phyloP scores from a whole-genome alignment of 2,113 vertebrate species.

The Bothrops jararaca region DNA sequence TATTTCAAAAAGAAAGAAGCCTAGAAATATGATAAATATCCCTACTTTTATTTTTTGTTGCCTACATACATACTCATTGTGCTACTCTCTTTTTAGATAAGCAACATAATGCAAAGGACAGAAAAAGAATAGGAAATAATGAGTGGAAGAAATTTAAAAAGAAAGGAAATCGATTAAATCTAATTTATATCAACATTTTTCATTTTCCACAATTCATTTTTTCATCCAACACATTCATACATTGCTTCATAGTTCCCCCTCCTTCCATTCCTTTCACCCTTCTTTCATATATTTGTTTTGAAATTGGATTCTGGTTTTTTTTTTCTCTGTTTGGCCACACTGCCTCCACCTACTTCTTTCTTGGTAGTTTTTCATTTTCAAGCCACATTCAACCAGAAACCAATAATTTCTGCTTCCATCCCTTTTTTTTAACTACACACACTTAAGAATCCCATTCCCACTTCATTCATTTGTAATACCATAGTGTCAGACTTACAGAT shows the following conservation, averaged over 20 bases:
- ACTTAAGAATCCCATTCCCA: neutral
- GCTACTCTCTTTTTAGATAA: neutral
- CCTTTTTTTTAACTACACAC: neutral
- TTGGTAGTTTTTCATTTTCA: neutral
- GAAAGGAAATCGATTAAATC: neutral
- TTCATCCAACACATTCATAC: neutral
- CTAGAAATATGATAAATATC: neutral
- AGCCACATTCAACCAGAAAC: neutral
- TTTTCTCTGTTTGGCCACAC: neutral
- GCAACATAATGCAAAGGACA: neutral
- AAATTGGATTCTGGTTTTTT: neutral
- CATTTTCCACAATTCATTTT: neutral
- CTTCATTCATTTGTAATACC: neutral
- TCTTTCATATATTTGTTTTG: neutral
- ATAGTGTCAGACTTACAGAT: neutral
- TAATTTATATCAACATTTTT: neutral
- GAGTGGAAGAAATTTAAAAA: neutral
- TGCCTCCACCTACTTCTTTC: neutral
- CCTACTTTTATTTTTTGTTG: neutral
- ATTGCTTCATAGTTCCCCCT: neutral
- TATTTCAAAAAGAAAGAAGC: neutral
- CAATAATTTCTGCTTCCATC: neutral
- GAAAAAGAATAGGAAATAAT: neutral
- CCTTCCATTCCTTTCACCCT: neutral
- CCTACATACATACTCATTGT: neutral